Base-by-base conservation (phyloP, 1,140 invertebrate species). In the Anastatus disparis region DNA sequence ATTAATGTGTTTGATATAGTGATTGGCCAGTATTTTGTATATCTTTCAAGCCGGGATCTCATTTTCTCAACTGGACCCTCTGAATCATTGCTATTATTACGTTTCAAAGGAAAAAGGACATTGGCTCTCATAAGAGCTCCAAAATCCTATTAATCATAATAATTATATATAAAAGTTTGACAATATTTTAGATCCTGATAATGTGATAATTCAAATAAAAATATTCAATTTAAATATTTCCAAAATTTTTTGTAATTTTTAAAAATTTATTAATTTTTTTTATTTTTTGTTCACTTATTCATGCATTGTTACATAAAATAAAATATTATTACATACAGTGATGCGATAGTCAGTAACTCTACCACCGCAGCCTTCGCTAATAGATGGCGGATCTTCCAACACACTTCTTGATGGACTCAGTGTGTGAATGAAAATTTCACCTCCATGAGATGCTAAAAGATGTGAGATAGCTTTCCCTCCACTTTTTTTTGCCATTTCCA, bases 391-490 rank as follows among this genome's bases (percentile, higher is more conserved):
- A 86, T 98, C 97, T 84, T 99, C 97, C 52, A 98, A 88, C 4
- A 96, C 92, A 48, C 94, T 95, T 50, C 96, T 89, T 6, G 90
- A 88, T 0, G 94, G 96, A 17, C 92, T 93, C 35, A 99, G 85
- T 2, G 95, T 94, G 76, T 98, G 96, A 71, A 99, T 95, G 85
- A 96, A 99, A 74, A 99, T 95, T 87, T 99, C 97, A 3, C 96
- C 96, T 2, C 95, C 96, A 77, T 98, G 97, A 2, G 95, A 93
- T 0, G 96, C 94, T 55, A 99, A 80, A 79, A 98, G 91, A 85
- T 99, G 97, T 9, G 95, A 97, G 42, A 96, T 94, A 0, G 95
- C 92, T 82, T 97, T 95, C 0, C 92, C 91, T 7, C 95, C 94
- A 31, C 92, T 90, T 84, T 95, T 95, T 29, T 89, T 82, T 6